Base-by-base conservation (phyloP, 1,140 invertebrate species). In the Andricus grossulariae region DNA sequence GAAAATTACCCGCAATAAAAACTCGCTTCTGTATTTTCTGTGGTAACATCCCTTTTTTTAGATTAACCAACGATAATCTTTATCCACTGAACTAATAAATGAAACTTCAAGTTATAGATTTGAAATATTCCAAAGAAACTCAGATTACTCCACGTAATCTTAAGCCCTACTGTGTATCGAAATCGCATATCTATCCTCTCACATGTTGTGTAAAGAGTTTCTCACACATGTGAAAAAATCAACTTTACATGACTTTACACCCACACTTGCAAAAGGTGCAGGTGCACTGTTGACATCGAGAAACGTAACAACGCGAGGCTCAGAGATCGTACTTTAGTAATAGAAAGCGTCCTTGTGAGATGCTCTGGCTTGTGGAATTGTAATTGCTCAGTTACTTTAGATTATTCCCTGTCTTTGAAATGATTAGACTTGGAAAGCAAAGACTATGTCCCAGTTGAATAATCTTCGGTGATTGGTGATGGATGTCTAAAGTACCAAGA, bases 311-410 rank as follows among this genome's bases (percentile, higher is more conserved):
- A 39, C 39, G 60, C 39, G 60, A 66, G 32, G 25, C 60, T 66
- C 21, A 66, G 25, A 66, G 13, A 15, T 66, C 60, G 60, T 32
- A 8, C 60, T 66, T 66, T 15, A 66, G 32, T 66, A 66, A 66
- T 66, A 66, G 60, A 66, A 66, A 66, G 60, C 39, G 60, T 25
- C 60, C 60, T 66, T 66, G 25, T 39, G 32, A 39, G 39, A 21
- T 15, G 11, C 15, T 55, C 54, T 55, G 16, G 18, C 16, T 55
- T 7, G 18, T 0, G 18, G 54, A 55, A 18, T 60, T 25, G 57
- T 25, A 60, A 66, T 66, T 39, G n/a, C 13, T 16, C 15, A 66
- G 60, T 66, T 25, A n/a, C 60, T 66, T 39, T 55, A 8, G 16
- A 66, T 45, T 66, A n/a, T 66, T 66, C 15, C 10, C 4, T 60